A percentile compares a stretch with the other conserved stretches of the same genome.
Conservation (phyloP, 2,113 vertebrate genomes). For the Electrona antarctica region DNA sequence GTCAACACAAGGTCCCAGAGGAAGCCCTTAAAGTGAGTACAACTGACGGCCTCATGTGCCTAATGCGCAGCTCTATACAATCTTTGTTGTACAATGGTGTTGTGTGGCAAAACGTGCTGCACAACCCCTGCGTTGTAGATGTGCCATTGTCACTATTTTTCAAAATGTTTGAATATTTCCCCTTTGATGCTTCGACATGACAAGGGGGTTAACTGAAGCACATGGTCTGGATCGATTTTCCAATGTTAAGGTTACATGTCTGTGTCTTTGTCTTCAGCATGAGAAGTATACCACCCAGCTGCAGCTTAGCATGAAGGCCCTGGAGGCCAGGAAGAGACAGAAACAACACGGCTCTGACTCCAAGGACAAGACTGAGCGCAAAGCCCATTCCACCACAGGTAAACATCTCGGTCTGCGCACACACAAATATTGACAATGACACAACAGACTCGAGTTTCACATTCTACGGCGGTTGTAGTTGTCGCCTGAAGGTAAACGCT, state of each 20-base stretch:
- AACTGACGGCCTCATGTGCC: background rate
- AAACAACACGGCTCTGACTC: constrained; percentile 51
- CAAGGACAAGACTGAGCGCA: constrained; percentile 85
- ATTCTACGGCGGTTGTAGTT: background rate
- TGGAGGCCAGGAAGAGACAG: constrained; percentile 74
- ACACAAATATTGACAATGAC: background rate
- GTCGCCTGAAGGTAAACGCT: constrained; percentile 14
- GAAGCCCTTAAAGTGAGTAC: constrained; percentile 92
- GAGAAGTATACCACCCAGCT: constrained; percentile 98
- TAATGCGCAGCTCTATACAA: too few species aligned
- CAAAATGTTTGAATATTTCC: too few species aligned
- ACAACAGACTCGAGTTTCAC: background rate
- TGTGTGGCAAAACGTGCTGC: too few species aligned
- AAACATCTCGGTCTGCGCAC: background rate
- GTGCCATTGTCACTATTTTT: too few species aligned
- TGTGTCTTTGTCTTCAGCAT: constrained; percentile 76
- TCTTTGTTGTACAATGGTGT: too few species aligned
- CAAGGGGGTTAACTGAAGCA: too few species aligned
- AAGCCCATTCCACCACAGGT: constrained; percentile 80
- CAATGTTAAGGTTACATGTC: too few species aligned
- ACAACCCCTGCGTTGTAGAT: too few species aligned
- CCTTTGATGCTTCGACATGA: too few species aligned
- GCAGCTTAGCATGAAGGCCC: constrained; percentile 83
- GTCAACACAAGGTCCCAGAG: constrained; percentile 94
- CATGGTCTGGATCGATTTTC: background rate